Conservation (phyloP, 2,888 invertebrate species). For the Exocentrus adspersus region DNA sequence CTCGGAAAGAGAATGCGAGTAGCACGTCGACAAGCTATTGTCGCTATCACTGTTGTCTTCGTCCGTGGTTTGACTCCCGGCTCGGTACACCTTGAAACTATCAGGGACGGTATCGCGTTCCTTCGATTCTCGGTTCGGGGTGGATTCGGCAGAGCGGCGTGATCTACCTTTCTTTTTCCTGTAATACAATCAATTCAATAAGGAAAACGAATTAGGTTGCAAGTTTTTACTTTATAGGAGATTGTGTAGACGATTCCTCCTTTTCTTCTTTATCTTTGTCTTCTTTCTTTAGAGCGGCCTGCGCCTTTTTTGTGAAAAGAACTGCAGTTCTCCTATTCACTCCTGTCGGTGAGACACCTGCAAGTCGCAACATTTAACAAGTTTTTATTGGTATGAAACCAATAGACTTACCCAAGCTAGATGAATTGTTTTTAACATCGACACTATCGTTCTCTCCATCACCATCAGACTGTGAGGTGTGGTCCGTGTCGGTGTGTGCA, state of each 20-base stretch:
- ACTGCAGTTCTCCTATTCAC: constrained; percentile 81
- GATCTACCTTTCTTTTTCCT: constrained; percentile 50
- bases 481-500: constrained; percentile 42
- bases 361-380: constrained; percentile 12
- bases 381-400: too few relatives aligned
- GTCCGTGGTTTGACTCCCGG: constrained; percentile 59
- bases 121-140: constrained; percentile 27
- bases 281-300: constrained; percentile 65
- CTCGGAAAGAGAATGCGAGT: constrained; percentile 61
- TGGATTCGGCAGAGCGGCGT: constrained; percentile 15
- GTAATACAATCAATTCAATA: constrained; percentile 9
- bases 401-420: constrained; percentile 36
- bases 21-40: constrained; percentile 64
- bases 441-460: constrained; percentile 38
- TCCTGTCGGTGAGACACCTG: constrained; percentile 67
- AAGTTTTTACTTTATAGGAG: constrained; percentile 46
- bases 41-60: constrained; percentile 62
- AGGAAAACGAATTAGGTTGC: background rate
- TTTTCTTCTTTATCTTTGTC: constrained; percentile 61
- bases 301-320: constrained; percentile 78
- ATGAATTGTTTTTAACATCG: constrained; percentile 42
- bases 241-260: constrained; percentile 61
- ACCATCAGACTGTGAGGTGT: constrained; percentile 59
- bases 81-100: constrained; percentile 68
- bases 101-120: constrained; percentile 60